Evolutionary conservation across 2,888 invertebrate genomes (phyloP).

Genomic region (Acanthoscelides obtectus): DNA sequence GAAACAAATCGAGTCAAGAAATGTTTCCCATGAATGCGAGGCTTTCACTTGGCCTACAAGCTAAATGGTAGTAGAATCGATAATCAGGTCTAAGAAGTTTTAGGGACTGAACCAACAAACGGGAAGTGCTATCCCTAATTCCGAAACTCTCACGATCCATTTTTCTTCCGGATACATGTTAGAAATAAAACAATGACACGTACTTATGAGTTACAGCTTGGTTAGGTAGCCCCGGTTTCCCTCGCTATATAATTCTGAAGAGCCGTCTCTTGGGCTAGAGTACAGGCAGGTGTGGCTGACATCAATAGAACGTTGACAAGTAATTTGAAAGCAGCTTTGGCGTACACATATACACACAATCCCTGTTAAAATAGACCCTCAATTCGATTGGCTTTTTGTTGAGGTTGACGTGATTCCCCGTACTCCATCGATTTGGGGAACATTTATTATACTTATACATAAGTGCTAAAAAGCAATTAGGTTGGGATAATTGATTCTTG

Average conservation of each 20-base stretch:
- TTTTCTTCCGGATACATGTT: no score
- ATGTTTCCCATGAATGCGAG: no score
- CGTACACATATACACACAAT: slow-evolving; percentile 2
- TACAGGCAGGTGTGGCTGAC: slow-evolving; percentile 27
- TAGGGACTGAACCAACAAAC: no score
- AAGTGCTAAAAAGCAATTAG: neutral
- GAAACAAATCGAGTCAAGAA: no score
- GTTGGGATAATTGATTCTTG: neutral
- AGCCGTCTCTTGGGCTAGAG: neutral
- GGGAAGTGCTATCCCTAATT: no score
- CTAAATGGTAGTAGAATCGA: no score
- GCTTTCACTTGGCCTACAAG: no score
- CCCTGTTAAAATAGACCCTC: neutral
- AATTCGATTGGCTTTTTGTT: neutral
- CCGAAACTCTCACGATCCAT: no score
- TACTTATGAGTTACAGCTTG: no score
- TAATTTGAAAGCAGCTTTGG: slow-evolving; percentile 25
- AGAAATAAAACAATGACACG: no score
- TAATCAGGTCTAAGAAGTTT: no score
- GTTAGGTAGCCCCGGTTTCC: neutral
- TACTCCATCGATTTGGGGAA: neutral
- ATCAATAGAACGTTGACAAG: slow-evolving; percentile 28
- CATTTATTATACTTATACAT: neutral
- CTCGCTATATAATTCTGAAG: neutral
- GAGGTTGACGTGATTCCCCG: neutral